Evolutionary conservation across 1,140 invertebrate species (phyloP).

Genomic region (Plutomurus gul): DNA sequence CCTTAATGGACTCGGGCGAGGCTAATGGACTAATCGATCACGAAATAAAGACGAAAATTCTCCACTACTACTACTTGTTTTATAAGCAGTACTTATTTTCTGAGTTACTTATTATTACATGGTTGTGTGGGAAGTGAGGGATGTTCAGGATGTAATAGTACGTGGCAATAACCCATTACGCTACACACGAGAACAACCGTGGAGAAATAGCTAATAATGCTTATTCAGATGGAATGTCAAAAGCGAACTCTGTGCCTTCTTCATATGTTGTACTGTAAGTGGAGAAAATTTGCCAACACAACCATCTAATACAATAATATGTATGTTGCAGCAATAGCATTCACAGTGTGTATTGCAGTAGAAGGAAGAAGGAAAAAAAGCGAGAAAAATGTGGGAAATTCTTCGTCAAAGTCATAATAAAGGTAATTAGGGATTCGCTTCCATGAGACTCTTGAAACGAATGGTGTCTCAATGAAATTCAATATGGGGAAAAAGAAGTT

Average conservation of each 20-base stretch:
- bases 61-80: neutral
- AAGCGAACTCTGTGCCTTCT: too few relatives aligned
- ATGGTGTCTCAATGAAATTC: neutral
- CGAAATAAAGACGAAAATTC: constrained; percentile 13
- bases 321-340: too few relatives aligned
- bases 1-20: constrained; percentile 8
- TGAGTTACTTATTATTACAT: neutral
- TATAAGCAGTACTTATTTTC: too few relatives aligned
- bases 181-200: too few relatives aligned
- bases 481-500: neutral
- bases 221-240: neutral
- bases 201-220: neutral
- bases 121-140: neutral
- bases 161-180: too few relatives aligned
- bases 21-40: constrained; percentile 23
- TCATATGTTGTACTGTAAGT: too few relatives aligned
- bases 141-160: neutral
- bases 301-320: too few relatives aligned
- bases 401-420: constrained; percentile 20
- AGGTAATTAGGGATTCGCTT: neutral
- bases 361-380: neutral
- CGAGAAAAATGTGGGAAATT: constrained; percentile 9
- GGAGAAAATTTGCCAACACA: too few relatives aligned
- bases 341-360: neutral
- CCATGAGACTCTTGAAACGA: too few relatives aligned